Evolutionary conservation across 2,888 invertebrate species (phyloP).

Genomic region (Cabera pusaria): DNA sequence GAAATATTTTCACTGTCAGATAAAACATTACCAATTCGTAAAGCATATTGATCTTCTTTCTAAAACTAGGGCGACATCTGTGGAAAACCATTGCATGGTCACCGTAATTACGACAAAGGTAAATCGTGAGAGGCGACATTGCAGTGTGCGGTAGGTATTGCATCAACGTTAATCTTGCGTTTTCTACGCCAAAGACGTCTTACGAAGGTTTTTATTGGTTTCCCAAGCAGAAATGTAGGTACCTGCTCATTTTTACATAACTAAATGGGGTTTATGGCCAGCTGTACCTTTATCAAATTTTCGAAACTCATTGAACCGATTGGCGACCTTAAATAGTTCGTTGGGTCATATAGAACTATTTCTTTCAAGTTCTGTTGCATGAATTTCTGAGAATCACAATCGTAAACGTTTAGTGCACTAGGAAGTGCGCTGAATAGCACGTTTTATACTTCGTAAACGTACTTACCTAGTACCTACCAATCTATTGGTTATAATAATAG

Average conservation of each 20-base stretch:
- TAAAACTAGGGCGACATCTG: not conserved
- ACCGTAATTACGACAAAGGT: slow-evolving; percentile 3
- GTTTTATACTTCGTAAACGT: slow-evolving; percentile 9
- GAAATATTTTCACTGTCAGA: too few relatives aligned
- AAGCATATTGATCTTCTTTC: too few relatives aligned
- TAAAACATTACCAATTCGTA: too few relatives aligned
- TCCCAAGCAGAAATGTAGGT: too few relatives aligned
- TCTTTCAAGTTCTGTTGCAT: slow-evolving; percentile 1
- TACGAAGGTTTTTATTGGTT: not conserved
- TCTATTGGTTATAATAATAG: too few relatives aligned
- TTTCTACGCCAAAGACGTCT: slow-evolving; percentile 4
- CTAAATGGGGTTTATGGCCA: too few relatives aligned
- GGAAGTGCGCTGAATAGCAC: slow-evolving; percentile 15
- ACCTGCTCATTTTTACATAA: too few relatives aligned
- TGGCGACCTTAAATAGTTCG: too few relatives aligned
- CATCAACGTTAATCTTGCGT: slow-evolving; percentile 9
- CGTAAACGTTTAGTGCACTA: slow-evolving; percentile 14
- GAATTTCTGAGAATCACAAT: slow-evolving; percentile 11
- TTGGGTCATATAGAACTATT: too few relatives aligned
- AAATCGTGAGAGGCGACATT: slow-evolving; percentile 5
- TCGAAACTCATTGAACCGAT: too few relatives aligned
- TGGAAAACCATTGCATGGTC: not conserved
- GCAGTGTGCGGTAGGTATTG: slow-evolving; percentile 9
- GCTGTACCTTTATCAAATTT: too few relatives aligned
- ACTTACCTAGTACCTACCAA: too few relatives aligned